Percentiles rank a stretch among this genome's conserved stretches.
These are phyloP conservation scores for Theristicus caerulescens DNA, from an alignment of 2,113 vertebrate genomes.

Conservation along the genomic window DNA sequence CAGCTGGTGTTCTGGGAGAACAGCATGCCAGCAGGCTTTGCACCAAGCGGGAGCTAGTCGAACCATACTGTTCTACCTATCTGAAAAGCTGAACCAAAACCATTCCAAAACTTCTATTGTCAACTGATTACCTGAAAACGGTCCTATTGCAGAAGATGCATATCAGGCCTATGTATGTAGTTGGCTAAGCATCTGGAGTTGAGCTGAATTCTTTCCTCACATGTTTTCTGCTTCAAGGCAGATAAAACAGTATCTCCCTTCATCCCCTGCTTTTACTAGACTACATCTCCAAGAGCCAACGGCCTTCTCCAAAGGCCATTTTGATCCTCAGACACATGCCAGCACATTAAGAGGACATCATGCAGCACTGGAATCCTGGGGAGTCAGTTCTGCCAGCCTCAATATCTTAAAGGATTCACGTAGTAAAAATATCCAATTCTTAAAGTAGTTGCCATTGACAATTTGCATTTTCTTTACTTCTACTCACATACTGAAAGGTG, in stretches of 20 bases:
- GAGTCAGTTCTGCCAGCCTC: neutral
- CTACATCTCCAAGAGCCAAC: neutral
- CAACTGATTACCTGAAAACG: accelerated
- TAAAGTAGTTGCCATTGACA: neutral
- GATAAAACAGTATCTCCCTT: neutral
- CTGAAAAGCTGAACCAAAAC: neutral
- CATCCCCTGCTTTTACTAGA: neutral
- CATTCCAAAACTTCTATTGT: neutral
- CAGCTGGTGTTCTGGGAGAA: constrained; percentile 55
- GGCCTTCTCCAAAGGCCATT: neutral
- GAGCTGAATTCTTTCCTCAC: neutral
- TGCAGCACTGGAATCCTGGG: neutral
- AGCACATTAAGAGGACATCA: neutral
- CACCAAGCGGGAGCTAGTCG: neutral
- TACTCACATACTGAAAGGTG: neutral
- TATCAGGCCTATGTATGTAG: neutral
- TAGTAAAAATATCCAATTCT: neutral
- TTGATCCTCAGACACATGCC: neutral
- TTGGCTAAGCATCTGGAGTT: neutral
- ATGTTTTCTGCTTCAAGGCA: neutral
- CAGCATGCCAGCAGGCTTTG: constrained; percentile 32
- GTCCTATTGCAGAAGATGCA: accelerated
- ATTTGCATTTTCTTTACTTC: neutral
- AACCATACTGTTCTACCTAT: neutral
- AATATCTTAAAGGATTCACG: neutral